A percentile compares a stretch with the other conserved stretches of the same genome.
Evolutionary conservation across 2,113 vertebrate species (phyloP).

Genomic region (Casuarius casuarius): DNA sequence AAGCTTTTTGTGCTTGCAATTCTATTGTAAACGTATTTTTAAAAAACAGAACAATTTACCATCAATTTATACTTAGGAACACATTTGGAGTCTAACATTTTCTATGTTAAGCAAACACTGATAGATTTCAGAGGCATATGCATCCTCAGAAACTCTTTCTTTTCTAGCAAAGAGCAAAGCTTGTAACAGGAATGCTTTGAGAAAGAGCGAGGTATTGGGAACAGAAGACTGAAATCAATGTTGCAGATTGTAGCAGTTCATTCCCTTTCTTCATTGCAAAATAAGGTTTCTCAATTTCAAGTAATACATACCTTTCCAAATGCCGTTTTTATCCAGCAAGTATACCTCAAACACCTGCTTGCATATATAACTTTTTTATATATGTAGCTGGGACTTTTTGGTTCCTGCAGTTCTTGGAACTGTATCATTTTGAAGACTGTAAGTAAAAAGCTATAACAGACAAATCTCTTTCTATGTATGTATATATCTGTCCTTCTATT

Average conservation of each 20-base stretch:
- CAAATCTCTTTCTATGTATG: background rate
- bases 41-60: background rate
- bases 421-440: no score
- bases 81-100: background rate
- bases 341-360: background rate
- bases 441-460: background rate
- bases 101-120: background rate
- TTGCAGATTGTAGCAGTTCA: background rate
- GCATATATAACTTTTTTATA: background rate
- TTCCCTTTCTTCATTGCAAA: background rate
- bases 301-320: background rate
- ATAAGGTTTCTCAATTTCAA: background rate
- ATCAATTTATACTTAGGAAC: background rate
- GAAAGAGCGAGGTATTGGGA: background rate
- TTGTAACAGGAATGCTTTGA: background rate
- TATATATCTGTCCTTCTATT: background rate
- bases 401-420: no score
- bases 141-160: background rate
- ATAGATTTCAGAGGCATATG: background rate
- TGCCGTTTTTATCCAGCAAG: conserved; percentile 29
- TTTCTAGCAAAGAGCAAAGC: background rate
- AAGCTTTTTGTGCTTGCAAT: background rate
- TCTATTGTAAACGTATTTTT: background rate
- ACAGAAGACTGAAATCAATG: background rate
- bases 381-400: no score